Conservation (phyloP, 1,140 invertebrate species). For the Danaus melanippus region DNA sequence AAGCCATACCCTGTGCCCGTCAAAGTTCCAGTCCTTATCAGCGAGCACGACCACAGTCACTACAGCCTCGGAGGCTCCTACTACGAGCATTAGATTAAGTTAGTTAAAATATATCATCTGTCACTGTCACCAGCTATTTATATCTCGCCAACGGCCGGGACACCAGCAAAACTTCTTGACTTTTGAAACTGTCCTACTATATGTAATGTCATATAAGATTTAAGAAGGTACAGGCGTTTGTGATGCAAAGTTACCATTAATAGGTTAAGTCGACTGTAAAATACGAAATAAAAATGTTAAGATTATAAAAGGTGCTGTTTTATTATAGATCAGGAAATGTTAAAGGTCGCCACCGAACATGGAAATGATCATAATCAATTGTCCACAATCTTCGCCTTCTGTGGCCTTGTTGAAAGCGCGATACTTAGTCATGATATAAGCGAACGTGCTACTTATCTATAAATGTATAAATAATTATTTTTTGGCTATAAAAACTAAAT, state of each 20-base stretch:
- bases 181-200: slow-evolving; percentile 55
- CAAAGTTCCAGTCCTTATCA: slow-evolving; percentile 65
- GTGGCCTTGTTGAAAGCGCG: background rate
- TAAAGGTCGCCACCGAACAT: slow-evolving; percentile 21
- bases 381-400: slow-evolving; percentile 3
- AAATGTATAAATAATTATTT: too few species aligned
- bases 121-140: slow-evolving; percentile 52
- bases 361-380: slow-evolving; percentile 5
- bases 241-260: slow-evolving; percentile 69
- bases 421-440: too few species aligned
- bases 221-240: slow-evolving; percentile 42
- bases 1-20: slow-evolving; percentile 74
- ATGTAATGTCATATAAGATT: slow-evolving; percentile 59
- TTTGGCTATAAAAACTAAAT: too few species aligned
- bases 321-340: slow-evolving; percentile 16
- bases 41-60: slow-evolving; percentile 38
- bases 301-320: slow-evolving; percentile 25
- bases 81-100: slow-evolving; percentile 66
- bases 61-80: slow-evolving; percentile 55
- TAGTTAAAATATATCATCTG: slow-evolving; percentile 41
- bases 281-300: slow-evolving; percentile 53
- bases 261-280: slow-evolving; percentile 65
- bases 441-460: too few species aligned
- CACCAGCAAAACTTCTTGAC: slow-evolving; percentile 60
- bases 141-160: slow-evolving; percentile 60